Evolutionary conservation across 92 coral and sea anemone genomes (phyloP), one percentile per base, ranked within the genome.

Genomic region (Galaxea fascicularis): DNA sequence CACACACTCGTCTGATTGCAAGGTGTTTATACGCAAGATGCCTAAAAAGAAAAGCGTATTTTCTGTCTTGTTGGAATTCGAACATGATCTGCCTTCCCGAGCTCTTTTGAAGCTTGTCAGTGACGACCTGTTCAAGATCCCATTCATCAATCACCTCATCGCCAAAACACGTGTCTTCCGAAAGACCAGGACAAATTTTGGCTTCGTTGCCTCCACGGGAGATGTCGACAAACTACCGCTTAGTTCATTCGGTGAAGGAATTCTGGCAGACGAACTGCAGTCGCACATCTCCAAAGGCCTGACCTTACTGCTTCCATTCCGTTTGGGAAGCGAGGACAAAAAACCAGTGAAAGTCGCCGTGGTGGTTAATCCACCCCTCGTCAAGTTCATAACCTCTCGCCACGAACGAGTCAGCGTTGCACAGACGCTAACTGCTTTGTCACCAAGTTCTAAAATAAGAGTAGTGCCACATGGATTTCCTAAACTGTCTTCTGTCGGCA

Each of bases 181-280:
- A 78, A 85, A 93, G 65, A 62, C 92, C 21, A 80, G 89, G 60
- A 93, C 95, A 15, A 85, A 93, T 73, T 97, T 97, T 54, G 99
- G 99, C 56, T 97, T 97, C 56, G 99, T 93, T 47, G 99, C 99
- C 18, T 97, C 99, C 1, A 95, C 99, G 28, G 97, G 90, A 49
- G 95, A 92, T 45, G 95, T 97, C 1, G 98, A 97, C 45, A 93
- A 95, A 47, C 92, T 97, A 18, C 98, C 95, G 6, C 81, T 97
- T 57, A 95, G 85, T 69, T 95, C 96, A 0, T 97, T 97, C 30
- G 98, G 99, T 10, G 97, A 89, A 4, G 99, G 99, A 14, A 91
- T 95, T 59, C 74, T 97, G 49, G 88, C 98, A 8, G 88, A 88
- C 8, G 96, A 95, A 26, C 78, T 97, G 12, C 97, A 95, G 13